phyloP scores from a whole-genome alignment of 2,888 invertebrate species.

The Nudaria mundana region DNA sequence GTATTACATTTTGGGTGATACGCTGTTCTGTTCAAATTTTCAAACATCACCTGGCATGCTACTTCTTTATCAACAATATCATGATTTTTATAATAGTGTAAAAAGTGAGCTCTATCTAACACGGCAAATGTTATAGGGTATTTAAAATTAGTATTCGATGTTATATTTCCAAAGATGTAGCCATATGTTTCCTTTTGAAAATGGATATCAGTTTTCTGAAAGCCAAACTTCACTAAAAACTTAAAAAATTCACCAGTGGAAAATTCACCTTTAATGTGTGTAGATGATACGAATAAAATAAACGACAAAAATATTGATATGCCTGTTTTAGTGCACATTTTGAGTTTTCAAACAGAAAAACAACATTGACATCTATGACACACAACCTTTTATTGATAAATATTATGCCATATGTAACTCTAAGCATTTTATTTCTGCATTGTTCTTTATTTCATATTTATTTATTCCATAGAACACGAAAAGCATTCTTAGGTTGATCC shows the following conservation, averaged over 20 bases:
- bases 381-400: constrained; percentile 1
- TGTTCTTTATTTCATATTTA: no score
- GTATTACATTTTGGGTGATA: constrained; percentile 92
- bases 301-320: constrained; percentile 51
- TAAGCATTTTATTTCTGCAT: no score
- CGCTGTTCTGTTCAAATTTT: constrained; percentile 89
- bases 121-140: constrained; percentile 92
- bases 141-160: constrained; percentile 84
- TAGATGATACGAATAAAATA: constrained; percentile 47
- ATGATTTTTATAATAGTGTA: constrained; percentile 93
- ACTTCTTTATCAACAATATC: constrained; percentile 81
- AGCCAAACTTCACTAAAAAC: constrained; percentile 97
- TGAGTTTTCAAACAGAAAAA: constrained; percentile 31
- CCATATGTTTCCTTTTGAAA: constrained; percentile 93
- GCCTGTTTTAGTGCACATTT: constrained; percentile 56
- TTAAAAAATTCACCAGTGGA: constrained; percentile 88
- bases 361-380: constrained; percentile 22
- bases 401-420: no score
- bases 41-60: constrained; percentile 94
- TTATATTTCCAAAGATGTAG: constrained; percentile 97
- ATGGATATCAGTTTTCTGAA: constrained; percentile 96
- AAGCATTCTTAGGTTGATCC: no score
- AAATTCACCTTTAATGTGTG: constrained; percentile 70
- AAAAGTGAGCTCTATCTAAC: constrained; percentile 92
- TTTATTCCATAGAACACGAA: constrained; percentile 10